Evolutionary conservation across 30 jellyfish, hydroid and myxozoan species (phyloP).

Genomic region (Cassiopea andromeda): DNA sequence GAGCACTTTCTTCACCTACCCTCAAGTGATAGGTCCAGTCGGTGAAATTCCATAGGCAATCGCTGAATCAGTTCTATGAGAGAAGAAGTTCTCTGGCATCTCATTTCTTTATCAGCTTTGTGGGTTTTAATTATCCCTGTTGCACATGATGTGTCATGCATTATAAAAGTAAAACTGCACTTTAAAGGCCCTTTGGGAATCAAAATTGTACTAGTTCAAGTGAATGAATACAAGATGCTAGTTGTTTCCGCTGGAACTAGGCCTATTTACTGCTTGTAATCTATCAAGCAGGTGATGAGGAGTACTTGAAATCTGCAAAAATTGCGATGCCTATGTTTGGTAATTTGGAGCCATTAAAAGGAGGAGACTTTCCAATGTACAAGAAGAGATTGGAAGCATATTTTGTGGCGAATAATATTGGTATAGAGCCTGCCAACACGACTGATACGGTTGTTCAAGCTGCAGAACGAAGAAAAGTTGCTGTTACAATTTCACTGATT

Average conservation of each 20-base stretch:
- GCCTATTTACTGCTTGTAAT: slow-evolving; percentile 28
- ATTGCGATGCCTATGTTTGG: slow-evolving; percentile 32
- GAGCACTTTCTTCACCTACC: no score
- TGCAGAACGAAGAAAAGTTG: slow-evolving; percentile 44
- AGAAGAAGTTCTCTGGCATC: no score
- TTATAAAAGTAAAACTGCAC: slow-evolving; percentile 8
- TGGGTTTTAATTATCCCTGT: no score
- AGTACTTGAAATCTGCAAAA: slow-evolving; percentile 15
- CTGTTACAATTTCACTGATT: slow-evolving; percentile 44
- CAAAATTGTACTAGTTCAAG: slow-evolving; percentile 2
- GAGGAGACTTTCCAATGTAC: slow-evolving; percentile 34
- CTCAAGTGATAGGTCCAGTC: no score
- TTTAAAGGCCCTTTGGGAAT: neutral
- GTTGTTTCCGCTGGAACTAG: slow-evolving; percentile 44
- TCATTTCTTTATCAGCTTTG: no score
- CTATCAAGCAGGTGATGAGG: slow-evolving; percentile 38
- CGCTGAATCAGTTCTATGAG: no score
- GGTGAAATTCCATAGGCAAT: no score
- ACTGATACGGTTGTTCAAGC: slow-evolving; percentile 36
- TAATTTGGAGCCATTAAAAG: slow-evolving; percentile 33
- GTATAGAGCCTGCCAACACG: slow-evolving; percentile 31
- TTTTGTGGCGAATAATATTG: slow-evolving; percentile 38
- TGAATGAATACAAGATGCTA: neutral
- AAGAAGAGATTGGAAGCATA: slow-evolving; percentile 41
- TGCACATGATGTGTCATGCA: neutral